Evolutionary conservation across 2,113 vertebrate genomes (phyloP).

Genomic region (Takifugu bimaculatus): DNA sequence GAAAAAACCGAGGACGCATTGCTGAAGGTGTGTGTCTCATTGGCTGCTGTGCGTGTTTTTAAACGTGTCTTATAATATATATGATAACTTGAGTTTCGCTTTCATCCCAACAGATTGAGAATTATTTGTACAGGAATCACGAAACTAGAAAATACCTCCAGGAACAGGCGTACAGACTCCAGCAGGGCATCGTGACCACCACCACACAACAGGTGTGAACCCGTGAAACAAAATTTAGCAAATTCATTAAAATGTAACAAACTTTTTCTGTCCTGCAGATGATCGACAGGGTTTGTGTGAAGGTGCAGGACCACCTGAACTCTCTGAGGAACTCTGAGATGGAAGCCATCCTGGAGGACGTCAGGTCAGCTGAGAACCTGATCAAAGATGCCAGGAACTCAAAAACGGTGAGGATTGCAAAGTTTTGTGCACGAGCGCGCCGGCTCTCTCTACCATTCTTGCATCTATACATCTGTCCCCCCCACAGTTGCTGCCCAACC

Average conservation of each 20-base stretch:
- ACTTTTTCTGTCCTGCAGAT: conserved; percentile 73
- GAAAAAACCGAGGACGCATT: conserved; percentile 96
- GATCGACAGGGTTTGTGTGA: conserved; percentile 97
- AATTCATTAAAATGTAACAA: not conserved
- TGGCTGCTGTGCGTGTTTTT: not conserved
- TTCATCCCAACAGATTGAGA: conserved; percentile 84
- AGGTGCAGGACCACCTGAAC: conserved; percentile 97
- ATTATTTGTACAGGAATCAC: conserved; percentile 92
- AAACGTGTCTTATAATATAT: too few relatives aligned
- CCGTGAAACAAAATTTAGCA: too few relatives aligned
- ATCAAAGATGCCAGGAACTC: conserved; percentile 96
- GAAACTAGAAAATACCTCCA: conserved; percentile 94
- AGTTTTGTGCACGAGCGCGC: not conserved
- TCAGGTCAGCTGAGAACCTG: conserved; percentile 86
- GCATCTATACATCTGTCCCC: not conserved
- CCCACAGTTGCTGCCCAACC: conserved; percentile 87
- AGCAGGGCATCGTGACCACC: conserved; percentile 95
- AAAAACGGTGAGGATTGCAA: conserved; percentile 80
- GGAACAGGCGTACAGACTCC: conserved; percentile 93
- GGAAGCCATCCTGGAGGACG: conserved; percentile 86
- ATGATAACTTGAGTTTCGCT: not conserved
- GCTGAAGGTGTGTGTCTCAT: conserved; percentile 80
- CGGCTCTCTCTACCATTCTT: not conserved
- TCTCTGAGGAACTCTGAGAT: conserved; percentile 85
- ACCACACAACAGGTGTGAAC: conserved; percentile 92